These are phyloP conservation scores for Azorinus chamasolen DNA, from an alignment of 2,888 invertebrate species.

Conservation along the genomic window DNA sequence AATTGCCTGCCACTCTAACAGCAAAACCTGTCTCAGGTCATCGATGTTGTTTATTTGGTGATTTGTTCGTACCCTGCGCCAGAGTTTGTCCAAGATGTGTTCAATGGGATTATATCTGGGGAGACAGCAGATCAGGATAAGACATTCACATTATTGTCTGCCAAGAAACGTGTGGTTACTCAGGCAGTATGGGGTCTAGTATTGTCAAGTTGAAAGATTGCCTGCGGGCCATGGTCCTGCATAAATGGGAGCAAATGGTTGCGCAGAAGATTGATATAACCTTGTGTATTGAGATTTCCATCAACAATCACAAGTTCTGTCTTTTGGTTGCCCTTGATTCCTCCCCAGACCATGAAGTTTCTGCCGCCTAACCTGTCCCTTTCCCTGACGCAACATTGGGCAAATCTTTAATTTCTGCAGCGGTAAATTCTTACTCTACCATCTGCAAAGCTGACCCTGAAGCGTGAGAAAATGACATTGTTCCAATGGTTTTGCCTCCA, in stretches of 20 bases:
- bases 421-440: constrained; percentile 11
- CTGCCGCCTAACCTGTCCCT: too few species aligned
- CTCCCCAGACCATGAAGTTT: too few species aligned
- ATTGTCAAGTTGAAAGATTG: constrained; percentile 18
- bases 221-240: neutral
- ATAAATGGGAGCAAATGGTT: constrained; percentile 6
- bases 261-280: constrained; percentile 4
- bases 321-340: constrained; percentile 2
- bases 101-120: neutral
- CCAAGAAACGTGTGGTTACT: constrained; percentile 5
- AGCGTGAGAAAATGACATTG: constrained; percentile 1
- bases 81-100: neutral
- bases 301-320: constrained; percentile 16
- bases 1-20: too few species aligned
- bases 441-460: constrained; percentile 19
- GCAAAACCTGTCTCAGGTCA: too few species aligned
- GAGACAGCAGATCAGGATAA: constrained; percentile 25
- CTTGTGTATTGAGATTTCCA: constrained; percentile 21
- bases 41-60: too few species aligned
- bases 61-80: constrained; percentile 2
- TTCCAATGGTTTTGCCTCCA: neutral
- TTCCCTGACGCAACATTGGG: too few species aligned
- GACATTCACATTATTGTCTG: constrained; percentile 9
- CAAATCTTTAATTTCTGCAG: too few species aligned
- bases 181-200: constrained; percentile 13